Evolutionary conservation across 2,113 vertebrate genomes (phyloP).

Genomic region (Progne subis): DNA sequence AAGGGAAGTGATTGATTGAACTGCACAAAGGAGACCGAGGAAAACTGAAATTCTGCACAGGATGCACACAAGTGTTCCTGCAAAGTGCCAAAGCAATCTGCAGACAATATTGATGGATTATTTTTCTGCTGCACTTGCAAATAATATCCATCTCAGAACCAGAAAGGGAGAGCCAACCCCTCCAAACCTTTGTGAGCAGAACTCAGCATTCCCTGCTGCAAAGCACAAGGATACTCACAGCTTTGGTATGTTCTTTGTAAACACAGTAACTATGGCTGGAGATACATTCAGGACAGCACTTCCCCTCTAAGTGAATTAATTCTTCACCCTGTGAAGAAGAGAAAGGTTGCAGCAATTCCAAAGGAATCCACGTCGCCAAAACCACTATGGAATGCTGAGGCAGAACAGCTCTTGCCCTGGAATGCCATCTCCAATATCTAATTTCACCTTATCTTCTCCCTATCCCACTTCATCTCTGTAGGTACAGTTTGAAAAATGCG

Average conservation of each 20-base stretch:
- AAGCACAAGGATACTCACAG: constrained; percentile 77
- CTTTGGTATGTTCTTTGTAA: constrained; percentile 73
- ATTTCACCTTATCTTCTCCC: constrained; percentile 57
- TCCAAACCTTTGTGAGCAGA: not conserved
- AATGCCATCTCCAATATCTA: constrained; percentile 44
- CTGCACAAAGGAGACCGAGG: not conserved
- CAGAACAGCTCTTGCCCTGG: constrained; percentile 17
- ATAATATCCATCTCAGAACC: not conserved
- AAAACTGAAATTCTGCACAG: not conserved
- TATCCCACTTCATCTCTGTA: not conserved
- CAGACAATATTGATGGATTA: not conserved
- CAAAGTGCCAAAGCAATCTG: not conserved
- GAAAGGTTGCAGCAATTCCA: constrained; percentile 4
- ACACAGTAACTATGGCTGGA: constrained; percentile 75
- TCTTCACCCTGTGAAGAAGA: constrained; percentile 82
- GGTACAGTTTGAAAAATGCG: not conserved
- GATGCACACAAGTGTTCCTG: not conserved
- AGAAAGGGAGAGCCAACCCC: not conserved
- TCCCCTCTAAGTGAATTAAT: constrained; percentile 81
- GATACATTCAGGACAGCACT: constrained; percentile 91
- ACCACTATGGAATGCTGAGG: constrained; percentile 14
- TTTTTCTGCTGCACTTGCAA: not conserved
- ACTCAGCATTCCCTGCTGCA: not conserved
- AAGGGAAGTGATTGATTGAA: not conserved
- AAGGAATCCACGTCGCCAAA: not conserved